A percentile compares a stretch with the other conserved stretches of the same genome.
Conservation (phyloP, 2,113 vertebrate species). For the Lichenostomus cassidix region DNA sequence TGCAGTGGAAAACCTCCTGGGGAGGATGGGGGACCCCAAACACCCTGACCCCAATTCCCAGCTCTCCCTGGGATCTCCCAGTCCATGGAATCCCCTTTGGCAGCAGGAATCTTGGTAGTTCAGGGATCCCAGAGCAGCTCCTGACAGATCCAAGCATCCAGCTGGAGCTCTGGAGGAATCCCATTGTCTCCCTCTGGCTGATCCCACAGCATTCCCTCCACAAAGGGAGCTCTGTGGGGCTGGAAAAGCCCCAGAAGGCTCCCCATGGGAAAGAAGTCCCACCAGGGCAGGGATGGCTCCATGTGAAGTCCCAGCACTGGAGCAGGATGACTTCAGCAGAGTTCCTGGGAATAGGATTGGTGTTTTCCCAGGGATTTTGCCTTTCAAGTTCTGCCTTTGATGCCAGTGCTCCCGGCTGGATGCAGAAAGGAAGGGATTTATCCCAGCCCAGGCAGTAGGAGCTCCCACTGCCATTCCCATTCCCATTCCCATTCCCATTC, state of each 20-base stretch:
- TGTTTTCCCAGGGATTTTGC: neutral
- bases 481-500: neutral
- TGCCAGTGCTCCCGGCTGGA: neutral
- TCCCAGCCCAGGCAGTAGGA: neutral
- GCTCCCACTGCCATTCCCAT: too few relatives aligned
- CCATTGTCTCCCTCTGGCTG: neutral
- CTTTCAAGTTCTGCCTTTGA: neutral
- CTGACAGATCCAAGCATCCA: neutral
- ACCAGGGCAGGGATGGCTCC: neutral
- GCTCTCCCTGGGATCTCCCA: neutral
- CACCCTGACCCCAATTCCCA: neutral
- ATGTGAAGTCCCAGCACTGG: neutral
- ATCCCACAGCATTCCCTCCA: neutral
- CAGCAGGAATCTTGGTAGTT: neutral
- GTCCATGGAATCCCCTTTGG: neutral
- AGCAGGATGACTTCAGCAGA: fast-evolving
- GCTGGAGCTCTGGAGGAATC: neutral
- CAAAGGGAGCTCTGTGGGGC: conserved; percentile 22
- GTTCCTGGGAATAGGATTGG: fast-evolving
- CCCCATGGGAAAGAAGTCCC: neutral
- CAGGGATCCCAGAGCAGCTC: neutral
- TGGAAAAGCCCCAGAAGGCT: neutral
- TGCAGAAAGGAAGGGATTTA: neutral
- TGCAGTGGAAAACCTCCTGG: neutral
- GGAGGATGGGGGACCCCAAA: neutral